phyloP scores from a whole-genome alignment of 2,113 vertebrate species.

The Sebastes schlegelii region DNA sequence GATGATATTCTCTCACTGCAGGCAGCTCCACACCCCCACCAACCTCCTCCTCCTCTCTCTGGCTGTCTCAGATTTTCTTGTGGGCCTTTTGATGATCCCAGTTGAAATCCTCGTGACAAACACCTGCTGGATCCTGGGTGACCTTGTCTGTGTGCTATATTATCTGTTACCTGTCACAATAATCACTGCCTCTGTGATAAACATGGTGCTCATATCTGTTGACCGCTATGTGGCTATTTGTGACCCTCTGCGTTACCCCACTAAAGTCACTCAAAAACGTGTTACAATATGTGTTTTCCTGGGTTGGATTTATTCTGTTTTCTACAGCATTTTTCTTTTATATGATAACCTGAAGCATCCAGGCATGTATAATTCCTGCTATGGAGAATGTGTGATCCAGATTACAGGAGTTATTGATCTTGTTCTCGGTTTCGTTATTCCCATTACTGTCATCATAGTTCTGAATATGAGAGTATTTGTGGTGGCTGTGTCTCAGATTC shows the following conservation, averaged over 20 bases:
- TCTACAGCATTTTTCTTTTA: rapidly evolving
- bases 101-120: background rate
- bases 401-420: background rate
- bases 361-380: slow-evolving; percentile 6
- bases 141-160: slow-evolving; percentile 12
- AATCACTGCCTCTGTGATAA: background rate
- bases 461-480: slow-evolving; percentile 47
- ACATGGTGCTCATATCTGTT: slow-evolving; percentile 3
- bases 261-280: background rate
- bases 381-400: slow-evolving; percentile 26
- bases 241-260: slow-evolving; percentile 32
- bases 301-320: slow-evolving; percentile 10
- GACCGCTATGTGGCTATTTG: slow-evolving; percentile 56
- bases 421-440: background rate
- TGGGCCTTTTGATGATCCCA: slow-evolving; percentile 3
- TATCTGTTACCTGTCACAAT: background rate
- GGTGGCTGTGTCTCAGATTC: slow-evolving; percentile 45
- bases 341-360: background rate
- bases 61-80: slow-evolving; percentile 32
- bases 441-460: slow-evolving; percentile 23
- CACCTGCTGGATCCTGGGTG: slow-evolving; percentile 18
- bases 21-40: slow-evolving; percentile 73
- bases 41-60: slow-evolving; percentile 71
- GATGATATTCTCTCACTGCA: slow-evolving; percentile 19
- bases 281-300: background rate